Percentiles rank a stretch among this genome's conserved stretches.
These are phyloP conservation scores for Callionymus lyra DNA, from an alignment of 2,113 vertebrate genomes.

Conservation along the genomic window DNA sequence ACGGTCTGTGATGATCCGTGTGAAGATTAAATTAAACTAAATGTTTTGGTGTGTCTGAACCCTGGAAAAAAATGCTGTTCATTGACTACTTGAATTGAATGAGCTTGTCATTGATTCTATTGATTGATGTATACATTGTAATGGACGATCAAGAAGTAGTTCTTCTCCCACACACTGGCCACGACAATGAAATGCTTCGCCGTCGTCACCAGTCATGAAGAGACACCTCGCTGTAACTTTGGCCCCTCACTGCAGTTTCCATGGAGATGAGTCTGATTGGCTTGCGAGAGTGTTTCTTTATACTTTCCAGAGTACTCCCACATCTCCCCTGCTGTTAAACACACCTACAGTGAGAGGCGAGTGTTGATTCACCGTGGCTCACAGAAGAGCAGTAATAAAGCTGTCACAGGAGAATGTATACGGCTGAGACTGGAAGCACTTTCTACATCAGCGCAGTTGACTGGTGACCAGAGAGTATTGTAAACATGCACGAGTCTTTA, in stretches of 20 bases:
- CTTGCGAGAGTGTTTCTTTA: conserved; percentile 13
- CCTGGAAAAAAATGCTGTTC: no score
- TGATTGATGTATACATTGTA: no score
- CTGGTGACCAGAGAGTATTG: no score
- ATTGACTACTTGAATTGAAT: no score
- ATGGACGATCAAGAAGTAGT: no score
- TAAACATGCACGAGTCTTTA: no score
- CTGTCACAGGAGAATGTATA: conserved; percentile 39
- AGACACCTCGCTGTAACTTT: conserved; percentile 30
- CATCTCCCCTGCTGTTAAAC: conserved; percentile 18
- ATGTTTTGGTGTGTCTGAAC: no score
- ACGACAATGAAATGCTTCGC: no score
- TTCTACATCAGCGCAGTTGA: conserved; percentile 7
- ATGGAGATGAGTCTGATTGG: conserved; percentile 44
- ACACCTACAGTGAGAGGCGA: conserved; percentile 25
- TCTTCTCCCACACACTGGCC: no score
- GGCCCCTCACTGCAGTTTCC: conserved; percentile 44
- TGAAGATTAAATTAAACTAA: no score
- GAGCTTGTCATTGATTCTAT: no score
- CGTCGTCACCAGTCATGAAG: conserved; percentile 16
- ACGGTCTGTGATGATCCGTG: no score
- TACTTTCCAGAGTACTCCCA: conserved; percentile 31
- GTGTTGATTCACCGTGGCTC: conserved; percentile 19
- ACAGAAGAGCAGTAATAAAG: conserved; percentile 45
- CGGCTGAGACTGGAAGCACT: conserved; percentile 7